Evolutionary conservation across 2,888 invertebrate genomes (phyloP), one percentile per base, ranked within the genome.

Genomic region (Drepanosiphum platanoidis): DNA sequence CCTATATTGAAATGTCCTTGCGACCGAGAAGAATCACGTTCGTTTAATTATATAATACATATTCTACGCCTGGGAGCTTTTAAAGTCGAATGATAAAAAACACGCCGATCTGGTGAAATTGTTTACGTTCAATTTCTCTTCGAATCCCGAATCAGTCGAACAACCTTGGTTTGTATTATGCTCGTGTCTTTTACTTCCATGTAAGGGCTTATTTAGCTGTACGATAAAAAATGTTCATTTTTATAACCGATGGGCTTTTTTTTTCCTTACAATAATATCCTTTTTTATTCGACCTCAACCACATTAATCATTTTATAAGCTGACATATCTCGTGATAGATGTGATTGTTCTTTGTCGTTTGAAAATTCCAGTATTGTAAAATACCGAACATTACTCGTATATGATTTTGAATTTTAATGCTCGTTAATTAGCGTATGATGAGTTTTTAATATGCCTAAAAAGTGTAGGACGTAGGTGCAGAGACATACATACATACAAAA

Each of bases 111-210:
- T 8, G 5, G 36, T 39, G 18, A 80, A 70, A 80, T 80, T 34
- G 22, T n/a, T 36, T 36, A 5, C 46, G 46, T 68, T 27, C 15
- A 68, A 80, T 80, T 80, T 68, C 34, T 80, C 68, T 80, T 18
- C 52, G 9, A 52, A 70, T 36, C 1, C 18, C 34, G 3, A 80
- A 58, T 70, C 68, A 18, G 11, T 34, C 4, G n/a, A 36, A 27
- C 36, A 15, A 30, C 52, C 80, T 52, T 80, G 34, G 18, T 27
- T 70, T 22, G 34, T 36, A 34, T n/a, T 46, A 78, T 66, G 68
- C 13, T 80, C 18, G n/a, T 79, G n/a, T 58, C 13, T 42, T 70
- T 70, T 80, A 70, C 18, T 36, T 80, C 52, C 80, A 80, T 70
- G 36, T 80, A 80, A 80, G 52, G 68, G 52, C 27, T 70, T 80